These are phyloP conservation scores for Tipula unca DNA, from an alignment of 2,888 invertebrate species.

Conservation along the genomic window DNA sequence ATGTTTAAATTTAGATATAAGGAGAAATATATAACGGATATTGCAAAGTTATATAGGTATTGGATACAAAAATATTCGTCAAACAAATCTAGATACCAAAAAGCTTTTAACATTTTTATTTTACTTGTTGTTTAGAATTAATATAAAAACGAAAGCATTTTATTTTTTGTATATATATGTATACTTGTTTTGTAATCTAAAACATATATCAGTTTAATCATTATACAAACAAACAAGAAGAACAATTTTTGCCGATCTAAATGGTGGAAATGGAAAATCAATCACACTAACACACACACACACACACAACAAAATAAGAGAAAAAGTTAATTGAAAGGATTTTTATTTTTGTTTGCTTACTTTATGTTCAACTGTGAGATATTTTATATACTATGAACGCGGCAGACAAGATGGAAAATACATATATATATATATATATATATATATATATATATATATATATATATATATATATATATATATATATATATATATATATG, in stretches of 20 bases:
- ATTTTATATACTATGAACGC: background rate
- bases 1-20: background rate
- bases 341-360: background rate
- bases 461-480: background rate
- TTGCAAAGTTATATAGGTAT: background rate
- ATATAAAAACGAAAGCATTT: background rate
- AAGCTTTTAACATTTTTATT: background rate
- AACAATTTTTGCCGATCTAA: background rate
- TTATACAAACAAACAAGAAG: background rate
- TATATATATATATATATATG: background rate
- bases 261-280: background rate
- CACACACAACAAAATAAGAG: background rate
- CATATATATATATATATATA: background rate
- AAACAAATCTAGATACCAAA: background rate
- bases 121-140: background rate
- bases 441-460: background rate
- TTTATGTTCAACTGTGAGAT: background rate
- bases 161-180: too few relatives aligned
- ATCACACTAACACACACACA: background rate
- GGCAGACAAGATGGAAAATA: background rate
- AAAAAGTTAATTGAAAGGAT: slow-evolving; percentile 14
- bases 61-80: background rate
- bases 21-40: background rate
- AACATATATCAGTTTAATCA: background rate
- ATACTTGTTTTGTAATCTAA: background rate